Evolutionary conservation across 92 coral and sea anemone species (phyloP), one percentile per base, ranked within the genome.

Genomic region (Anthopleura xanthogrammica): DNA sequence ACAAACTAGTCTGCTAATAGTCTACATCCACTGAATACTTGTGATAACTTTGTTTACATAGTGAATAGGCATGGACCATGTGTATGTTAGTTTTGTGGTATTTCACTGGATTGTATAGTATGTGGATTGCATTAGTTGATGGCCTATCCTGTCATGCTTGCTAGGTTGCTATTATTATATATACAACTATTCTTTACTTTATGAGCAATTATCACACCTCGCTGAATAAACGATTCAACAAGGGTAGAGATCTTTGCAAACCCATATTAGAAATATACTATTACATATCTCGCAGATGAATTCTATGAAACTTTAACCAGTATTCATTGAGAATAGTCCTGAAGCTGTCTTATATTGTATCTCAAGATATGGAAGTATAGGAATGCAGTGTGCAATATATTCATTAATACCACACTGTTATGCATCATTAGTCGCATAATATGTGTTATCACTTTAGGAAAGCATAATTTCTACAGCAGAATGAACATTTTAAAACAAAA

Each of bases 101-200:
- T 5, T 22, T 43, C 20, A 64, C 16, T 68, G 17, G 41, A 68
- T 68, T 11, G 43, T 12, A 29, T 68, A 68, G 74, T 68, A 36
- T 68, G 74, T 36, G 17, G 16, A 36, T 14, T 68, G 42, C 19
- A 13, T 68, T 68, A 68, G 41, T 16, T 16, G 16, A 23, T 9
- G 14, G 5, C 16, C 43, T 9, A 4, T 3, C 16, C 16, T 68
- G 74, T 68, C 74, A 68, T 68, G 74, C 74, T 0, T 81, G 41
- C 24, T n/a, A 23, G 10, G 50, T 43, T 68, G 12, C 2, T 56
- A 24, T 57, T 81, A 48, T 41, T 62, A 42, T 58, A 56, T 58
- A 41, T 81, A 54, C 84, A 46, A 66, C 65, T 81, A 81, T 81
- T 81, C 84, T 81, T 50, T 70, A 5, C 14, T 2, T 68, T 43